Percentiles rank a stretch among this genome's conserved stretches.
phyloP scores from a whole-genome alignment of 2,797 vertebrate species.

The Heteromormyrus szaboi region DNA sequence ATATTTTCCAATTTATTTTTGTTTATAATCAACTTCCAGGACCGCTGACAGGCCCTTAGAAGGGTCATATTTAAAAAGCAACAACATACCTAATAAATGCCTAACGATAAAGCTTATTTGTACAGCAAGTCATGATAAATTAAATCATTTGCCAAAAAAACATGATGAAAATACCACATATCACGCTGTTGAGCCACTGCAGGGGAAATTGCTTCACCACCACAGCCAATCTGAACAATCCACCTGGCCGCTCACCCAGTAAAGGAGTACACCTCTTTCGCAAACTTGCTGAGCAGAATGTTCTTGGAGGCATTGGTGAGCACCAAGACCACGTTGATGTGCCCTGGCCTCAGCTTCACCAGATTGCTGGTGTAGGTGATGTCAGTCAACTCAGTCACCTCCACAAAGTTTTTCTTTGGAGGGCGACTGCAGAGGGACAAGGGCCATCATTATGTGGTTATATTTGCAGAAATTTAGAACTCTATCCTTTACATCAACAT shows the following conservation, averaged over 20 bases:
- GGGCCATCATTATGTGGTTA: neutral
- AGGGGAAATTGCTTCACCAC: neutral
- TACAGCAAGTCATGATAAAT: neutral
- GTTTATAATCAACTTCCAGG: neutral
- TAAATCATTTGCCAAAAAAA: neutral
- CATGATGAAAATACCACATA: neutral
- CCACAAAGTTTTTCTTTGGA: slow-evolving; percentile 90
- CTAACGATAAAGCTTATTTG: neutral
- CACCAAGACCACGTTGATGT: slow-evolving; percentile 95
- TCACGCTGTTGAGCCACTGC: neutral
- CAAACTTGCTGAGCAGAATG: slow-evolving; percentile 88
- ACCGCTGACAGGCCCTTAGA: neutral
- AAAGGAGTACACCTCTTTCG: slow-evolving; percentile 90
- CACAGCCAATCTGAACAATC: neutral
- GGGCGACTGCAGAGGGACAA: slow-evolving; percentile 54
- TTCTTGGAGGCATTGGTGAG: slow-evolving; percentile 85
- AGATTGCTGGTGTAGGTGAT: slow-evolving; percentile 93
- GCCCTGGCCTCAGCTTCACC: slow-evolving; percentile 86
- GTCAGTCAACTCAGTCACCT: slow-evolving; percentile 91
- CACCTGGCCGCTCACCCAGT: slow-evolving; percentile 71
- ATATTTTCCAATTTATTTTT: neutral
- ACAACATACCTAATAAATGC: neutral
- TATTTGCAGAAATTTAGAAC: neutral
- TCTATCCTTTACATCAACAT: neutral
- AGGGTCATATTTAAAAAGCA: neutral